A percentile compares a stretch with the other conserved stretches of the same genome.
phyloP scores from a whole-genome alignment of 2,797 vertebrate genomes.

The Tragopan temminckii region DNA sequence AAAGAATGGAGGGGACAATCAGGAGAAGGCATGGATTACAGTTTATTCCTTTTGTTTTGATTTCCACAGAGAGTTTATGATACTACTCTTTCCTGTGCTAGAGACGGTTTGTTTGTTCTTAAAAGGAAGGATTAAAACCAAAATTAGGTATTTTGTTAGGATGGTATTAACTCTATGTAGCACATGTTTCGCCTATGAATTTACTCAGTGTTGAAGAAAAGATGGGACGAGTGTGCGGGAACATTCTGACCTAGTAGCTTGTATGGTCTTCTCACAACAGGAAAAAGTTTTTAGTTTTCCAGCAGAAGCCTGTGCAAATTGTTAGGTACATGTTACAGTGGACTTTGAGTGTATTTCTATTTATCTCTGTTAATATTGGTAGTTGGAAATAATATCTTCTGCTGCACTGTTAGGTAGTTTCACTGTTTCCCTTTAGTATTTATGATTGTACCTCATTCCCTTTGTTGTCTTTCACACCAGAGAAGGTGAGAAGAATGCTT shows the following conservation, averaged over 20 bases:
- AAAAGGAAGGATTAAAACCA: not conserved
- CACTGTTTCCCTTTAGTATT: not conserved
- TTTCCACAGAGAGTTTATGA: not conserved
- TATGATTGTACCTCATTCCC: not conserved
- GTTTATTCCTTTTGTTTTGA: slow-evolving; percentile 46
- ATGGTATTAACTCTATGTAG: not conserved
- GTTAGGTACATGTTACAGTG: not conserved
- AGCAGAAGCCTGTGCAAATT: not conserved
- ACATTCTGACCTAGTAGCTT: not conserved
- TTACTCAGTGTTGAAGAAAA: not conserved
- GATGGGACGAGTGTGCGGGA: not conserved
- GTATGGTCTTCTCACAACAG: not conserved
- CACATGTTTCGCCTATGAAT: not conserved
- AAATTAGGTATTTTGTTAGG: not conserved
- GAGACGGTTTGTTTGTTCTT: not conserved
- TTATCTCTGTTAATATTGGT: not conserved
- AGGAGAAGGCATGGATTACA: slow-evolving; percentile 48
- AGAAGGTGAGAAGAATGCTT: not conserved
- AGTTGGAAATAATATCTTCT: not conserved
- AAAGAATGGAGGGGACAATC: not conserved
- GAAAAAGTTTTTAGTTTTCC: not conserved
- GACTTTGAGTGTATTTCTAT: not conserved
- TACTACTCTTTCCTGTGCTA: not conserved
- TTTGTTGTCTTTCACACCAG: not conserved
- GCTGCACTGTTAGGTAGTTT: not conserved